Conservation (phyloP, 2,888 invertebrate genomes). For the Meandrusa payeni region DNA sequence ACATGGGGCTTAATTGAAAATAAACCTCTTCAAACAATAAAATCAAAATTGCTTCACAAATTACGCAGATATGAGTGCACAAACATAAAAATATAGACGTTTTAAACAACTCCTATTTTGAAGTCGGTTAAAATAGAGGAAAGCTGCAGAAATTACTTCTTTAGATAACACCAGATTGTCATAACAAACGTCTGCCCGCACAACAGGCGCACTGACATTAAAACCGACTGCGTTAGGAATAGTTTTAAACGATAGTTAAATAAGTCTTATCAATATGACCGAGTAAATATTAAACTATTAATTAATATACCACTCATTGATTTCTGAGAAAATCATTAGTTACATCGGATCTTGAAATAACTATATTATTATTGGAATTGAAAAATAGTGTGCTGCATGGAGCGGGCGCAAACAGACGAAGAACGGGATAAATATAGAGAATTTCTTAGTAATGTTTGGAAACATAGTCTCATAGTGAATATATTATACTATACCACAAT, state of each 20-base stretch:
- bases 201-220: conserved; percentile 13
- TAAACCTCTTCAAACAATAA: too few species aligned
- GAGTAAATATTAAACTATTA: conserved; percentile 22
- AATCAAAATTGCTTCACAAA: too few species aligned
- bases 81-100: too few species aligned
- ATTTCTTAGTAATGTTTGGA: not conserved
- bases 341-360: conserved; percentile 8
- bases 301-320: conserved; percentile 18
- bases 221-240: conserved; percentile 9
- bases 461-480: not conserved
- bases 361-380: conserved; percentile 4
- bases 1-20: too few species aligned
- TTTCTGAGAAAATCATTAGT: conserved; percentile 23
- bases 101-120: too few species aligned
- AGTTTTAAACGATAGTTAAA: conserved; percentile 16
- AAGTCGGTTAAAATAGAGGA: conserved; percentile 19
- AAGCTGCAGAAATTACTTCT: conserved; percentile 17
- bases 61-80: too few species aligned
- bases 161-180: conserved; percentile 20
- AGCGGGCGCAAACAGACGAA: conserved; percentile 5
- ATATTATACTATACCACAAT: not conserved
- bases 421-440: not conserved
- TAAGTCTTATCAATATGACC: conserved; percentile 16
- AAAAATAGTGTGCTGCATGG: conserved; percentile 5
- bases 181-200: too few species aligned